These are phyloP conservation scores for Ericerus pela DNA, from an alignment of 1,140 invertebrate genomes.

Conservation along the genomic window DNA sequence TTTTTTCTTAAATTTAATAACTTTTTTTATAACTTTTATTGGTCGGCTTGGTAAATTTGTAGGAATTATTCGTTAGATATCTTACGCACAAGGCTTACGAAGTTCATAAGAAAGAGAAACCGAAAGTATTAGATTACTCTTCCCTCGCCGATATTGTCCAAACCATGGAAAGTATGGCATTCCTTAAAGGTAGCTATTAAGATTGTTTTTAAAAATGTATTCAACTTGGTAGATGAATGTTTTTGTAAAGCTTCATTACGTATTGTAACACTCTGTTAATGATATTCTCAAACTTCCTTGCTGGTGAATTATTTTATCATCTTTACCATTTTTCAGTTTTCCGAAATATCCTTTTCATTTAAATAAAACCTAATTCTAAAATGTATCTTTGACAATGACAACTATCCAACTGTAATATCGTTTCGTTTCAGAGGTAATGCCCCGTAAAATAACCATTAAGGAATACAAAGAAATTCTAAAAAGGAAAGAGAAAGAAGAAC, in stretches of 20 bases:
- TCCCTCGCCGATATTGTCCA: neutral
- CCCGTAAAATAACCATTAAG: neutral
- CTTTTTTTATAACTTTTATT: no score
- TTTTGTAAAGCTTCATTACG: neutral
- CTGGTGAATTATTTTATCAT: neutral
- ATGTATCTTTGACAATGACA: no score
- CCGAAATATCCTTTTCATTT: neutral
- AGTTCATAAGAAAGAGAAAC: neutral
- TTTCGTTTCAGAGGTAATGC: conserved; percentile 1
- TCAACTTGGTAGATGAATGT: neutral
- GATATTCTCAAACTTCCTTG: neutral
- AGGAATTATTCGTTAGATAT: conserved; percentile 3
- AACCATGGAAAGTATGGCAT: conserved; percentile 8
- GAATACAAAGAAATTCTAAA: conserved; percentile 2
- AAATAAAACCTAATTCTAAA: neutral
- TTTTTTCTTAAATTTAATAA: conserved; percentile 26
- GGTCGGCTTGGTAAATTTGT: no score
- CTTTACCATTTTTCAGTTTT: neutral
- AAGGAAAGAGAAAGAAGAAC: no score
- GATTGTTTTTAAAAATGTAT: neutral
- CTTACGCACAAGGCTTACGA: conserved; percentile 1
- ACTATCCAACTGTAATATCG: no score
- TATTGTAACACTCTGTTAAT: neutral
- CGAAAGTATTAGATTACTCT: conserved; percentile 1
- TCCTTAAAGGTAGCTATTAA: neutral